A percentile compares a stretch with the other conserved stretches of the same genome.
phyloP scores from a whole-genome alignment of 2,797 vertebrate species.

The Anguilla anguilla region DNA sequence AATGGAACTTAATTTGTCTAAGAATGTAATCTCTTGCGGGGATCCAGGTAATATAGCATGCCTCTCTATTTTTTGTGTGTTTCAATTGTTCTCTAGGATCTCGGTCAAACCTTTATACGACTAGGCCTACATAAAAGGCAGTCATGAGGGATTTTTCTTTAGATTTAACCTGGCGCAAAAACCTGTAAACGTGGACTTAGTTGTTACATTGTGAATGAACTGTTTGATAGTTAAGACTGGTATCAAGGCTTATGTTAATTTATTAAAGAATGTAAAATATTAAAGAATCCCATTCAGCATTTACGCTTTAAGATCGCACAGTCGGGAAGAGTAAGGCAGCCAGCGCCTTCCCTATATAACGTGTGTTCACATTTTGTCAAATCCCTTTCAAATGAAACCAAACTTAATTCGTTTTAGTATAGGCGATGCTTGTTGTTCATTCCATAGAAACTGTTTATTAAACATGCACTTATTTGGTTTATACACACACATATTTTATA shows the following conservation, averaged over 20 bases:
- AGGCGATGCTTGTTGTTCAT: no score
- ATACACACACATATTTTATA: no score
- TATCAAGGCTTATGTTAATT: background rate
- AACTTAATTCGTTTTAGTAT: no score
- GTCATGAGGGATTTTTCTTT: no score
- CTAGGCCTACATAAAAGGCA: background rate
- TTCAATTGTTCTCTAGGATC: background rate
- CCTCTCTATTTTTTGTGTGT: background rate
- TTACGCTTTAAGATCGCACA: background rate
- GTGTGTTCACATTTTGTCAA: background rate
- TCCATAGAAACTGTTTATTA: no score
- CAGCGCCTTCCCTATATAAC: background rate
- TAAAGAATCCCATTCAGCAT: background rate
- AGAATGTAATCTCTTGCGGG: constrained; percentile 65
- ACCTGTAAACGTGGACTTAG: background rate
- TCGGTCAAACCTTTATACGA: background rate
- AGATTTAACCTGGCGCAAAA: background rate
- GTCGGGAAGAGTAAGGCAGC: background rate
- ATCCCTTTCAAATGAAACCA: no score
- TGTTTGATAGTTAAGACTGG: background rate
- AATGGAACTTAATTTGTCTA: constrained; percentile 77
- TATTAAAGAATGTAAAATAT: background rate
- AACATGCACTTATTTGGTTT: no score
- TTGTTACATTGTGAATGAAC: background rate
- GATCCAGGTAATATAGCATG: constrained; percentile 60